These are phyloP conservation scores for Sebastes schlegelii DNA, from an alignment of 2,113 vertebrate genomes.

Conservation along the genomic window DNA sequence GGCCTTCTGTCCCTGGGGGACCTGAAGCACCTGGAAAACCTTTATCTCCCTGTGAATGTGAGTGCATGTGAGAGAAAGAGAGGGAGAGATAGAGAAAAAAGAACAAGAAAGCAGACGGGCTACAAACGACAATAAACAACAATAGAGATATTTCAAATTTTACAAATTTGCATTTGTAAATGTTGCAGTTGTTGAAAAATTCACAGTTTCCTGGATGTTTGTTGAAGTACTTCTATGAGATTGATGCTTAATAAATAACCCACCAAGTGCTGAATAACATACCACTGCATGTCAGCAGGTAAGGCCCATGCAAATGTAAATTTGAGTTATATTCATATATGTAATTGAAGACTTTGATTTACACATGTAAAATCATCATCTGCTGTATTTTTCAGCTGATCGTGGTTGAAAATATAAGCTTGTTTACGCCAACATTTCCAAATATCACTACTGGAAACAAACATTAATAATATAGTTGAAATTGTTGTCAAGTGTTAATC, in stretches of 20 bases:
- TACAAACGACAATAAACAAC: no score
- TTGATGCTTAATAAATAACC: no score
- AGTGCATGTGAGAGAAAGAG: not conserved
- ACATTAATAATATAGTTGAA: not conserved
- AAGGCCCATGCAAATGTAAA: not conserved
- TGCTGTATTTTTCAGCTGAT: not conserved
- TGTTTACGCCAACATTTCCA: not conserved
- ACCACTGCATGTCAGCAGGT: not conserved
- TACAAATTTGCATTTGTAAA: no score
- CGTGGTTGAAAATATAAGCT: not conserved
- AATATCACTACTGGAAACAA: not conserved
- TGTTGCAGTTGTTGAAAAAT: no score
- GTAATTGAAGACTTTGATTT: not conserved
- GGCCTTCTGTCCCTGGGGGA: slow-evolving; percentile 46
- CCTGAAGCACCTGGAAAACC: slow-evolving; percentile 63
- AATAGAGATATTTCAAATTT: no score
- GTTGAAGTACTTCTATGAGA: no score
- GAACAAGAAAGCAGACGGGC: no score
- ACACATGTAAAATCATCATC: not conserved
- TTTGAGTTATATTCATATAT: not conserved
- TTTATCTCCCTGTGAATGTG: slow-evolving; percentile 67
- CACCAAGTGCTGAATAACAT: no score
- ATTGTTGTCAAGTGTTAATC: not conserved
- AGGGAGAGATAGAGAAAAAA: not conserved
- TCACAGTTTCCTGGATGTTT: no score